Percentiles rank a stretch among this genome's conserved stretches.
Conservation (phyloP, 1,140 invertebrate genomes). For the Hyphantria cunea region DNA sequence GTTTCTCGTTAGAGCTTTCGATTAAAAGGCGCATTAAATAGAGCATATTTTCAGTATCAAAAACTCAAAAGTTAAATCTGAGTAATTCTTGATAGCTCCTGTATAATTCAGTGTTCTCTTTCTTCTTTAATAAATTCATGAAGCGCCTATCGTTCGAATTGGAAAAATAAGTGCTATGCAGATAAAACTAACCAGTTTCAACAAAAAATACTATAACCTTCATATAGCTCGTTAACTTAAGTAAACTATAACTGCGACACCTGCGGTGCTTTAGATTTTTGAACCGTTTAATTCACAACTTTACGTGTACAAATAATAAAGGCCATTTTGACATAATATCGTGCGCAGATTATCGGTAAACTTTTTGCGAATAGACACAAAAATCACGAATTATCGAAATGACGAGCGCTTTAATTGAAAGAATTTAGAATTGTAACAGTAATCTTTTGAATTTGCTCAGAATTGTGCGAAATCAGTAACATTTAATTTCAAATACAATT, state of each 20-base stretch:
- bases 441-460: constrained; percentile 8
- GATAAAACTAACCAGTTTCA: no score
- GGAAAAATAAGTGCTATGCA: no score
- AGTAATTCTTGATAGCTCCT: no score
- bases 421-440: constrained; percentile 59
- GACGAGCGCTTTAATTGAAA: constrained; percentile 44
- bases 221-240: neutral
- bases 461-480: neutral
- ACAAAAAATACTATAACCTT: neutral
- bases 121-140: no score
- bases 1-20: no score
- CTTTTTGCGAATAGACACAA: constrained; percentile 38
- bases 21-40: no score
- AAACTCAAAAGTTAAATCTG: no score
- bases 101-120: no score
- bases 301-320: constrained; percentile 1
- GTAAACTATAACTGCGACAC: neutral
- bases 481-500: neutral
- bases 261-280: neutral
- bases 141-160: no score
- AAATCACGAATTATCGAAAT: constrained; percentile 67
- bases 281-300: neutral
- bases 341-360: neutral
- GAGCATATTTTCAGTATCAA: no score
- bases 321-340: neutral